Evolutionary conservation across 2,888 invertebrate genomes (phyloP).

Genomic region (Syrphus vitripennis): DNA sequence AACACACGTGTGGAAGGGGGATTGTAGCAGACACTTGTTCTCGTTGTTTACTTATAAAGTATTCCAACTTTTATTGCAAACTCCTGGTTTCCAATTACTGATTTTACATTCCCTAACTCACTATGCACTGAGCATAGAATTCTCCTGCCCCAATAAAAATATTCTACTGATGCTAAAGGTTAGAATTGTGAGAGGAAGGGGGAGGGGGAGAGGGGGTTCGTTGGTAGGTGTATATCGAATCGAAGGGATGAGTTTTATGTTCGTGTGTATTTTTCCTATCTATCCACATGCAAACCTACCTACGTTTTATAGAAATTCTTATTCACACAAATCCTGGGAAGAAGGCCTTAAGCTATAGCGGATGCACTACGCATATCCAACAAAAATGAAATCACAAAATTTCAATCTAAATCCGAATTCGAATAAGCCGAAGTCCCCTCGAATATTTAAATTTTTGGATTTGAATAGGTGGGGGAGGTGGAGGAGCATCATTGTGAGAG

Average conservation of each 20-base stretch:
- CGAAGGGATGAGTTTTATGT: constrained; percentile 29
- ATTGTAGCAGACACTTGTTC: constrained; percentile 53
- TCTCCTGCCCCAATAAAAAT: background rate
- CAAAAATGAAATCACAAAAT: constrained; percentile 43
- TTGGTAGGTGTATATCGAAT: too few species aligned
- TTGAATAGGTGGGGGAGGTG: constrained; percentile 4
- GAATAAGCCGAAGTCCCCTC: background rate
- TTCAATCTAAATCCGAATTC: constrained; percentile 39
- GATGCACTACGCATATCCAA: constrained; percentile 50
- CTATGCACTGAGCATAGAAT: constrained; percentile 11
- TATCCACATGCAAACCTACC: background rate
- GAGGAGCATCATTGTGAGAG: background rate
- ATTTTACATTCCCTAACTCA: constrained; percentile 33
- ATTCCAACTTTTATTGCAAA: constrained; percentile 58
- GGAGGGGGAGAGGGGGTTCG: too few species aligned
- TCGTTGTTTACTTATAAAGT: constrained; percentile 58
- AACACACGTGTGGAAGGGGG: constrained; percentile 53
- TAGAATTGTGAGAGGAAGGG: background rate
- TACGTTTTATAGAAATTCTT: constrained; percentile 37
- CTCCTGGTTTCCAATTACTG: constrained; percentile 66
- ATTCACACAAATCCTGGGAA: constrained; percentile 30
- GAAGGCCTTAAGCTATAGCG: constrained; percentile 43
- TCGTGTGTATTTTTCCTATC: background rate
- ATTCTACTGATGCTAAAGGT: background rate
- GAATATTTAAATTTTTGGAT: constrained; percentile 39